These are phyloP conservation scores for Caenorhabditis plicata DNA, from an alignment of 2,888 invertebrate species.

Conservation along the genomic window DNA sequence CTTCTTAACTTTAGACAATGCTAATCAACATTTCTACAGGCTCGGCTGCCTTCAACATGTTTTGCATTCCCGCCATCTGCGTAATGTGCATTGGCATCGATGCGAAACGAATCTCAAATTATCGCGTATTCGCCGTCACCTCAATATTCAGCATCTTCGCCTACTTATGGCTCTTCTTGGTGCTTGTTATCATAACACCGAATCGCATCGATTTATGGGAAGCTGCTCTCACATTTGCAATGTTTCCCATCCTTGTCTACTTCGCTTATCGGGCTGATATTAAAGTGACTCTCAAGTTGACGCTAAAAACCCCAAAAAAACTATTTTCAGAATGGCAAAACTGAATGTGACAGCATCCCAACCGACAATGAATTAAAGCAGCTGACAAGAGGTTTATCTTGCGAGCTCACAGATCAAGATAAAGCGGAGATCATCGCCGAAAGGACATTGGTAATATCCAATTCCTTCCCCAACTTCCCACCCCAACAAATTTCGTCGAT, in stretches of 20 bases:
- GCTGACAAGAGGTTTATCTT: slow-evolving; percentile 27
- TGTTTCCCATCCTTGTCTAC: slow-evolving; percentile 71
- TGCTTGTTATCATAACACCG: slow-evolving; percentile 34
- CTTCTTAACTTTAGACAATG: neutral
- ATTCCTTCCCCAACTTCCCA: neutral
- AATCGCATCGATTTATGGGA: slow-evolving; percentile 69
- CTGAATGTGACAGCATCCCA: too few relatives aligned
- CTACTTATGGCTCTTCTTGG: slow-evolving; percentile 72
- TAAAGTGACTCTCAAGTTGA: too few relatives aligned
- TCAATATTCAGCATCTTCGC: slow-evolving; percentile 69
- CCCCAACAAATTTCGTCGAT: slow-evolving; percentile 51
- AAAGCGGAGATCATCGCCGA: slow-evolving; percentile 69
- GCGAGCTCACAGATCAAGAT: slow-evolving; percentile 38
- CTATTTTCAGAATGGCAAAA: too few relatives aligned
- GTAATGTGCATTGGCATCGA: slow-evolving; percentile 65
- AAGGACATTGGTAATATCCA: slow-evolving; percentile 67
- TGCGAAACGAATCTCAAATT: slow-evolving; percentile 48
- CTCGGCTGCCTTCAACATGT: slow-evolving; percentile 72
- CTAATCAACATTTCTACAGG: slow-evolving; percentile 62
- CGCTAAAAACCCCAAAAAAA: too few relatives aligned
- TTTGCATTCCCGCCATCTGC: slow-evolving; percentile 71
- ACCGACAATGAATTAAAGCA: slow-evolving; percentile 32
- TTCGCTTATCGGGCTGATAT: slow-evolving; percentile 71
- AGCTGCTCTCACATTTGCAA: slow-evolving; percentile 70
- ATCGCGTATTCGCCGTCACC: slow-evolving; percentile 67